Conservation (phyloP, 2,113 vertebrate species). For the Bujurquina vittata region DNA sequence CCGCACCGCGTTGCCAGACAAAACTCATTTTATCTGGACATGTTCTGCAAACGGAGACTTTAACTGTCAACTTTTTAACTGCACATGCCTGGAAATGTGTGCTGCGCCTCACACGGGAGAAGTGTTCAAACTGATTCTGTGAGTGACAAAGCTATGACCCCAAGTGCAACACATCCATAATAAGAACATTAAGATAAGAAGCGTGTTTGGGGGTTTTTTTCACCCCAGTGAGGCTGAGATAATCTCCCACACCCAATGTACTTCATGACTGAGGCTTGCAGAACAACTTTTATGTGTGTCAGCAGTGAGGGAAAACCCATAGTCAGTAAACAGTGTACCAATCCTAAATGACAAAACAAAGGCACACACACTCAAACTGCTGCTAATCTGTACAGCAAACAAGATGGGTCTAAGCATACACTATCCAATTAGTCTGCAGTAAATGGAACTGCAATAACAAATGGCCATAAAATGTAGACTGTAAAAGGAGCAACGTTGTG, state of each 20-base stretch:
- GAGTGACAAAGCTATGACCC: background rate
- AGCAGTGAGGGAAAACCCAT: slow-evolving; percentile 25
- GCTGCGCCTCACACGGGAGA: background rate
- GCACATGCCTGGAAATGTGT: background rate
- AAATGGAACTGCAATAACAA: slow-evolving; percentile 65
- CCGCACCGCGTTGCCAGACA: background rate
- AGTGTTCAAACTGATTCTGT: background rate
- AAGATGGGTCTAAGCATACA: slow-evolving; percentile 45
- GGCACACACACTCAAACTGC: slow-evolving; percentile 1
- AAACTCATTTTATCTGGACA: background rate
- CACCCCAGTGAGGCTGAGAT: slow-evolving; percentile 35
- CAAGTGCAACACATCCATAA: background rate
- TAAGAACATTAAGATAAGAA: slow-evolving; percentile 48
- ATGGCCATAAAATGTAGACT: slow-evolving; percentile 45
- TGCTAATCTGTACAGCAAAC: slow-evolving; percentile 63
- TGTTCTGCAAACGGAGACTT: background rate
- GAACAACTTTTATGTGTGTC: slow-evolving; percentile 35
- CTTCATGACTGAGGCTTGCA: slow-evolving; percentile 22
- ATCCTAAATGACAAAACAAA: slow-evolving; percentile 21
- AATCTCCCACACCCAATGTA: slow-evolving; percentile 54
- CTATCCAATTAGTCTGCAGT: slow-evolving; percentile 54
- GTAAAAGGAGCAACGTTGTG: slow-evolving; percentile 37
- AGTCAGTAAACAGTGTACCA: background rate
- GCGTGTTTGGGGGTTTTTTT: background rate
- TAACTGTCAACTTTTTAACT: background rate